These are phyloP conservation scores for Acanthurus tractus DNA, from an alignment of 2,797 vertebrate genomes.

Conservation along the genomic window DNA sequence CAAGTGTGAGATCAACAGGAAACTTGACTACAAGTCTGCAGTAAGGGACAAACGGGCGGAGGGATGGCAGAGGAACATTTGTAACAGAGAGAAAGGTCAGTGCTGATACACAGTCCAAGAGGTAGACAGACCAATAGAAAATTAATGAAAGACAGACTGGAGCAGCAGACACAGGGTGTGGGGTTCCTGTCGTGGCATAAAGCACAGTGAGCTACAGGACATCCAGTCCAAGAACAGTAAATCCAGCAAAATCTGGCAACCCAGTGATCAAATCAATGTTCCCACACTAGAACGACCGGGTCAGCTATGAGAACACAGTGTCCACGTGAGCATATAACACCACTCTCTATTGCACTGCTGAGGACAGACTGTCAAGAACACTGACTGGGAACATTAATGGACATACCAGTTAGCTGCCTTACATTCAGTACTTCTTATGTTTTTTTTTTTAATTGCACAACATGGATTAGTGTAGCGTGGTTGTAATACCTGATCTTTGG, in stretches of 20 bases:
- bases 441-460: slow-evolving; percentile 54
- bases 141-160: slow-evolving; percentile 64
- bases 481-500: slow-evolving; percentile 23
- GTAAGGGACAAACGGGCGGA: slow-evolving; percentile 4
- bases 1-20: slow-evolving; percentile 50
- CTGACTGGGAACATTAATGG: slow-evolving; percentile 38
- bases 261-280: slow-evolving; percentile 67
- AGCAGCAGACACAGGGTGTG: slow-evolving; percentile 39
- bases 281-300: slow-evolving; percentile 59
- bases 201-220: slow-evolving; percentile 63
- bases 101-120: slow-evolving; percentile 32
- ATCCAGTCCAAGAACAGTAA: slow-evolving; percentile 79
- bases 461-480: slow-evolving; percentile 27
- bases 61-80: slow-evolving; percentile 22
- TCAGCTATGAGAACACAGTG: slow-evolving; percentile 64
- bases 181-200: slow-evolving; percentile 55
- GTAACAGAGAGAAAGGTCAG: slow-evolving; percentile 38
- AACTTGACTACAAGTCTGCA: slow-evolving; percentile 46
- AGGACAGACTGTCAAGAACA: slow-evolving; percentile 55
- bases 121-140: slow-evolving; percentile 38
- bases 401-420: slow-evolving; percentile 38
- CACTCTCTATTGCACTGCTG: slow-evolving; percentile 45
- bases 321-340: slow-evolving; percentile 54
- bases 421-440: slow-evolving; percentile 53
- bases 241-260: slow-evolving; percentile 73